Evolutionary conservation across 2,888 invertebrate genomes (phyloP).

Genomic region (Galerucella calmariensis): DNA sequence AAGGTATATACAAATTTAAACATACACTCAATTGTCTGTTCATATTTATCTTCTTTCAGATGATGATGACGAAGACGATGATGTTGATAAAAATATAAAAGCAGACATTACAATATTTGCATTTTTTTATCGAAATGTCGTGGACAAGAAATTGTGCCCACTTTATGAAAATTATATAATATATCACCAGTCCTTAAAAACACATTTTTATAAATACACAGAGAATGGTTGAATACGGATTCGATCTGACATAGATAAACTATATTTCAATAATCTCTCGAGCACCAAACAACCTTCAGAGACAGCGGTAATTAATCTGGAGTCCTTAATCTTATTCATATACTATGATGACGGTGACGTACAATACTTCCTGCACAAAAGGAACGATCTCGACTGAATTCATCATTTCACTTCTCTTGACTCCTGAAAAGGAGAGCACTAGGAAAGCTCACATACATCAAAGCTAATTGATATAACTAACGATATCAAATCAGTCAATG

Average conservation of each 20-base stretch:
- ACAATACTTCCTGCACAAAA: conserved; percentile 22
- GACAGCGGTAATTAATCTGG: conserved; percentile 22
- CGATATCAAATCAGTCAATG: background rate
- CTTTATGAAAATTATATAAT: background rate
- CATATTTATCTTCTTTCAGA: no score
- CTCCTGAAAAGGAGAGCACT: conserved; percentile 13
- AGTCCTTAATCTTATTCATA: conserved; percentile 19
- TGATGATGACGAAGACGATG: no score
- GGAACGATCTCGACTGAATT: conserved; percentile 26
- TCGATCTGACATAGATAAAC: background rate
- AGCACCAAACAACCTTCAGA: conserved; percentile 21
- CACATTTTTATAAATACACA: background rate
- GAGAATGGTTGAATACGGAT: background rate
- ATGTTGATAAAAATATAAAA: no score
- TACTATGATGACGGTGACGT: background rate
- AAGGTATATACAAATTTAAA: no score
- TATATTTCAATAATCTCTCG: conserved; percentile 1
- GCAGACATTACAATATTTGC: no score
- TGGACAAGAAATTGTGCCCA: no score
- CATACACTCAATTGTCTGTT: no score
- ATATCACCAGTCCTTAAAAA: background rate
- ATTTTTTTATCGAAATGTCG: no score
- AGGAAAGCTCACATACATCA: background rate
- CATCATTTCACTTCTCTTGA: conserved; percentile 32
- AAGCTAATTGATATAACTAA: background rate